These are phyloP conservation scores for Cacatua alba DNA, from an alignment of 2,113 vertebrate genomes.

Conservation along the genomic window DNA sequence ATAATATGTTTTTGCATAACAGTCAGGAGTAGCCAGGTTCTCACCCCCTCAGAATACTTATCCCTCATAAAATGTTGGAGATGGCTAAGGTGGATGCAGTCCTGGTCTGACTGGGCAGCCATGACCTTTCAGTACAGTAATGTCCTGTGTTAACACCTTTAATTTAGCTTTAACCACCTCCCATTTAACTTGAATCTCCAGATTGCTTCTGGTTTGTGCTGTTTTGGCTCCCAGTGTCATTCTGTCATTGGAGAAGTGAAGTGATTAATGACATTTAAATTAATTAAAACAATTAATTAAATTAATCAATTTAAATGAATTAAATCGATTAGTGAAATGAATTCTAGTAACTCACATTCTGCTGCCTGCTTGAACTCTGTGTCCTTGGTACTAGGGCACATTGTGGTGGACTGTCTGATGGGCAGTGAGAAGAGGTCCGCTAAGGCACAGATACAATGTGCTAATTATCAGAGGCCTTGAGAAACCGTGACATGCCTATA, in stretches of 20 bases:
- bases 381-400: background rate
- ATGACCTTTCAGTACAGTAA: background rate
- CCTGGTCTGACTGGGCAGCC: background rate
- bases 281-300: slow-evolving; percentile 38
- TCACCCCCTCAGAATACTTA: background rate
- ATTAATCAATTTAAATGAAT: slow-evolving; percentile 22
- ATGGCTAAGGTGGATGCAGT: background rate
- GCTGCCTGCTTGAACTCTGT: background rate
- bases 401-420: background rate
- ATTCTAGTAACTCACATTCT: background rate
- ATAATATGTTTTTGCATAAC: background rate
- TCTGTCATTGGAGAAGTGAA: background rate
- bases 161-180: slow-evolving; percentile 7
- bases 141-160: background rate
- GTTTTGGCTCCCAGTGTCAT: background rate
- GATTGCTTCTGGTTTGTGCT: background rate
- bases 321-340: background rate
- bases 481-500: background rate
- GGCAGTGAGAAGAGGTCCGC: background rate
- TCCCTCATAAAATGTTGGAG: background rate
- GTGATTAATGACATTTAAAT: slow-evolving; percentile 47
- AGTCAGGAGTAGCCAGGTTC: background rate
- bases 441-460: accelerated
- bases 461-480: background rate
- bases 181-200: background rate